Percentiles rank a stretch among this genome's conserved stretches.
Conservation (phyloP, 2,888 invertebrate genomes). For the Troglohyphantes excavatus region DNA sequence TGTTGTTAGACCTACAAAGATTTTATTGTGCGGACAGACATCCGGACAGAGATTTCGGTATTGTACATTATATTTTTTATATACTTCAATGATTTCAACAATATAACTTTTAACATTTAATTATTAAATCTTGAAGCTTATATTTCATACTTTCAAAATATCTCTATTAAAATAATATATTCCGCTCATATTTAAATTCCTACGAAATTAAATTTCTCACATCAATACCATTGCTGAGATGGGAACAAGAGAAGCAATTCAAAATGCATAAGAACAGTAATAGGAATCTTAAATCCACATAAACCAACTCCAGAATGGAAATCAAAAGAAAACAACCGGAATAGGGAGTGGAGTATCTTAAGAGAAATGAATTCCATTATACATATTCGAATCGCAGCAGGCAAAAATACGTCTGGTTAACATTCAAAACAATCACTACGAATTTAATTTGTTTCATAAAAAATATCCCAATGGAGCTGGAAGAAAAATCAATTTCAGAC, state of each 20-base stretch:
- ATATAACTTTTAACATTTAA: too few relatives aligned
- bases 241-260: neutral
- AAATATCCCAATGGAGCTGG: conserved; percentile 7
- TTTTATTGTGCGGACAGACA: too few relatives aligned
- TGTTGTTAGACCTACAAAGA: too few relatives aligned
- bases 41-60: too few relatives aligned
- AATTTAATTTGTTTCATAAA: conserved; percentile 62
- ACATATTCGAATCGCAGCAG: neutral
- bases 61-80: too few relatives aligned
- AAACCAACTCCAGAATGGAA: conserved; percentile 7
- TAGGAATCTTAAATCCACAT: conserved; percentile 17
- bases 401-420: conserved; percentile 34
- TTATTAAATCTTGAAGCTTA: too few relatives aligned
- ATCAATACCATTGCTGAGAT: neutral
- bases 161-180: too few relatives aligned
- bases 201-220: too few relatives aligned
- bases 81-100: too few relatives aligned
- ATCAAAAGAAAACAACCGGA: neutral
- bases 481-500: conserved; percentile 49
- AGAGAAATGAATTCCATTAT: conserved; percentile 33
- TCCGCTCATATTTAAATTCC: too few relatives aligned
- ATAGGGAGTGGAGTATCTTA: too few relatives aligned
- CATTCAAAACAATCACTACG: conserved; percentile 65
- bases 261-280: neutral
- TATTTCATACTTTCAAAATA: too few relatives aligned